Evolutionary conservation across 2,888 invertebrate species (phyloP), one percentile per base, ranked within the genome.

Genomic region (Leistus spinibarbis): DNA sequence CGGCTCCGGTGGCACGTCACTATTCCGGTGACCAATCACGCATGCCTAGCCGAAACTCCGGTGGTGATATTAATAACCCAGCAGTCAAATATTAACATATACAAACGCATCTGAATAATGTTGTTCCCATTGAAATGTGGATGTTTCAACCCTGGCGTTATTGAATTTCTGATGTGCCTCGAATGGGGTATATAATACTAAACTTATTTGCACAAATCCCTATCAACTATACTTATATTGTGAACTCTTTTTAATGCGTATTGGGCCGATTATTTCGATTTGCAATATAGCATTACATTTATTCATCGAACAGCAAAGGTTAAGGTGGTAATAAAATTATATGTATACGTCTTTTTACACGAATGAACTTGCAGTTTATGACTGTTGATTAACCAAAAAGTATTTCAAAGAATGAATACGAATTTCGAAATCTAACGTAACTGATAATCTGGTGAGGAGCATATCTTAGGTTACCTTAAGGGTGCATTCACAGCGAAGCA

Each of bases 11-110:
- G 54, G 56, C 56, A 56, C 72, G 72, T 66, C 66, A 70, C 63
- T 3, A 9, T 22, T 54, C 27, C 20, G 13, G 17, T 24, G n/a
- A 20, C 70, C 63, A 70, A 70, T 63, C 53, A 13, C 10, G n/a
- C 60, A 27, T 23, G 57, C 23, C 60, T 7, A 7, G 16, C 57
- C 7, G 17, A 17, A 19, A 17, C 20, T 57, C 57, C 57, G 57
- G 57, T 57, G 20, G 57, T 13, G 70, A 22, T 70, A 70, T 70
- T 63, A 63, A 70, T 70, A 70, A 62, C 20, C n/a, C 20, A 20
- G 23, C 22, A 68, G 54, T 68, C 56, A 68, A 68, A 68, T 56
- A 56, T 68, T 68, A 68, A 68, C 54, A 22, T 40, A 40, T 40
- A 40, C 40, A 40, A 40, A 40, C 40, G 40, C 40, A 40, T 40